Evolutionary conservation across 2,888 invertebrate genomes (phyloP).

Genomic region (Abrostola tripartita): DNA sequence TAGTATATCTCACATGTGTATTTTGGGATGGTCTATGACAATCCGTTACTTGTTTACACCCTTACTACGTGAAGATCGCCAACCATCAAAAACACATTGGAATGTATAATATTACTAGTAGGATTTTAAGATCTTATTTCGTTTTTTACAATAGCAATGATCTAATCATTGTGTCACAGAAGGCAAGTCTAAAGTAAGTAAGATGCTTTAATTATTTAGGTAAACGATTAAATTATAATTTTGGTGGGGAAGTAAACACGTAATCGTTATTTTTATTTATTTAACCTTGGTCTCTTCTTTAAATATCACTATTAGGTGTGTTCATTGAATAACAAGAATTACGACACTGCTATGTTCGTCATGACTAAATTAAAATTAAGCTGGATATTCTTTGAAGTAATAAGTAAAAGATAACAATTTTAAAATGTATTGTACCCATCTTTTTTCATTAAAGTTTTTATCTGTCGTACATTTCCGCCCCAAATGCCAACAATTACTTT

Average conservation of each 20-base stretch:
- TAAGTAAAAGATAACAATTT: conserved; percentile 8
- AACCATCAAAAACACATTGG: too few relatives aligned
- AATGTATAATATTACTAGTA: too few relatives aligned
- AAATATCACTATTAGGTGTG: conserved; percentile 55
- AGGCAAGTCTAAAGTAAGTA: not conserved
- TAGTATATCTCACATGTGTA: too few relatives aligned
- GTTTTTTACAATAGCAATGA: too few relatives aligned
- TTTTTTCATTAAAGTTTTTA: conserved; percentile 12
- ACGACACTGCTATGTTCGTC: conserved; percentile 53
- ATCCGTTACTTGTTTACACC: too few relatives aligned
- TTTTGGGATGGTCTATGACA: too few relatives aligned
- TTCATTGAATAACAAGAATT: conserved; percentile 36
- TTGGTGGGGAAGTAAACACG: conserved; percentile 36
- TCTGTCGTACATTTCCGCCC: conserved; percentile 40
- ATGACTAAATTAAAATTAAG: conserved; percentile 61
- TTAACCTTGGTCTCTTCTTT: conserved; percentile 53
- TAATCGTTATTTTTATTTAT: conserved; percentile 60
- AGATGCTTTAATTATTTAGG: conserved; percentile 22
- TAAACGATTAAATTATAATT: conserved; percentile 30
- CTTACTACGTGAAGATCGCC: too few relatives aligned
- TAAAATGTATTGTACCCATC: conserved; percentile 7
- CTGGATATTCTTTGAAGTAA: not conserved
- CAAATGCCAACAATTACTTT: conserved; percentile 30
- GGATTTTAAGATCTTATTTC: too few relatives aligned
- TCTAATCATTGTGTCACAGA: too few relatives aligned